phyloP scores from a whole-genome alignment of 2,888 invertebrate species.

The Cerastis rubricosa region DNA sequence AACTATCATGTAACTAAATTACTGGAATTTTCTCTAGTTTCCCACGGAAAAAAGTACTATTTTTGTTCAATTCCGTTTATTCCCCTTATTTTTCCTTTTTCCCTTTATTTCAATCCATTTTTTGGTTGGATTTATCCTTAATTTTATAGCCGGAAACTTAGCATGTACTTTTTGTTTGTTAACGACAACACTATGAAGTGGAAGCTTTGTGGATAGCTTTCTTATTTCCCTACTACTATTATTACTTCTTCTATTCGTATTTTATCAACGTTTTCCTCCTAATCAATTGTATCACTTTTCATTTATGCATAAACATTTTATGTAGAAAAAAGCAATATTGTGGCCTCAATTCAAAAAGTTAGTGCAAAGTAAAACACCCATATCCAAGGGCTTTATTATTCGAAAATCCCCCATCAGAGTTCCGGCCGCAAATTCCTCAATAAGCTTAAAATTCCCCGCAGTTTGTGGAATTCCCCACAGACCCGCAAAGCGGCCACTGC shows the following conservation, averaged over 20 bases:
- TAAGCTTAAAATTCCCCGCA: slow-evolving; percentile 61
- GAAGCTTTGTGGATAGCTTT: not conserved
- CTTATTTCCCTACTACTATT: not conserved
- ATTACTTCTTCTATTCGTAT: not conserved
- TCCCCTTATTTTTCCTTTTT: too few relatives aligned
- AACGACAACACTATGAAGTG: not conserved
- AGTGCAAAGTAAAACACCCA: slow-evolving; percentile 45
- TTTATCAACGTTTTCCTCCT: not conserved
- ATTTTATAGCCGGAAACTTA: too few relatives aligned
- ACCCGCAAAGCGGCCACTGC: slow-evolving; percentile 39
- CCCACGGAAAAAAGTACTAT: too few relatives aligned
- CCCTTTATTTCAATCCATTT: too few relatives aligned
- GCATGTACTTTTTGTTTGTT: not conserved
- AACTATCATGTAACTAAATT: too few relatives aligned
- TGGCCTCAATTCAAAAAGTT: slow-evolving; percentile 26
- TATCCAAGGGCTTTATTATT: slow-evolving; percentile 52
- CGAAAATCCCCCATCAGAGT: slow-evolving; percentile 58
- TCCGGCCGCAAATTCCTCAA: slow-evolving; percentile 61
- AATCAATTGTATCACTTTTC: not conserved
- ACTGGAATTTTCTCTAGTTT: too few relatives aligned
- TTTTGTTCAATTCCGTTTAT: too few relatives aligned
- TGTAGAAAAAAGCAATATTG: not conserved
- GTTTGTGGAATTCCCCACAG: slow-evolving; percentile 53
- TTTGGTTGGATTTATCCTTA: too few relatives aligned
- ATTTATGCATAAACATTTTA: not conserved